phyloP scores from a whole-genome alignment of 2,113 vertebrate genomes.

The Psilopsiagon aymara region DNA sequence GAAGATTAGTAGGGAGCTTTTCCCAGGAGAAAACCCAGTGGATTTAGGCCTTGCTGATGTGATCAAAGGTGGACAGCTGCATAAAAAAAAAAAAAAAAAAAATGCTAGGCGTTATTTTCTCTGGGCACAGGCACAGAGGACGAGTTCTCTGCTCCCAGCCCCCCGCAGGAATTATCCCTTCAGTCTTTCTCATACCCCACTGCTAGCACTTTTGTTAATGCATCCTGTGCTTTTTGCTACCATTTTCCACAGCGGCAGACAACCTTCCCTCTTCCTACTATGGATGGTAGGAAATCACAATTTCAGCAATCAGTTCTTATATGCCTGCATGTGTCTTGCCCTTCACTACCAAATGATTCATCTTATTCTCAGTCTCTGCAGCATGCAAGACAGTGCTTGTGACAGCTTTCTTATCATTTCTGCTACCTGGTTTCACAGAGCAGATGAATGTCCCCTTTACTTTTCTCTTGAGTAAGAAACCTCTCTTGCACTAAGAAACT shows the following conservation, averaged over 20 bases:
- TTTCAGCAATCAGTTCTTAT: slow-evolving; percentile 27
- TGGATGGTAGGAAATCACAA: neutral
- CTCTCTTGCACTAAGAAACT: neutral
- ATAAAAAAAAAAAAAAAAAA: neutral
- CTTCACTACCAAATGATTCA: neutral
- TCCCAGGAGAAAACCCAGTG: neutral
- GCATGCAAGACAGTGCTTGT: neutral
- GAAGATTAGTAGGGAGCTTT: neutral
- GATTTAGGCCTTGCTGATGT: neutral
- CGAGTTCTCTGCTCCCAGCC: neutral
- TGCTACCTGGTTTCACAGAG: neutral
- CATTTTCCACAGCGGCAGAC: neutral
- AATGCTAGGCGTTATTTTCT: neutral
- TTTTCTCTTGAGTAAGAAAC: neutral
- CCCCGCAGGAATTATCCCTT: neutral
- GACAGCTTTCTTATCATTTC: neutral
- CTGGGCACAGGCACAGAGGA: neutral
- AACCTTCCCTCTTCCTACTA: neutral
- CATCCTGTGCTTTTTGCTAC: neutral
- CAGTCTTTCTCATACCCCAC: neutral
- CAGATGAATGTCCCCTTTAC: neutral
- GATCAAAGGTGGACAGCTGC: neutral
- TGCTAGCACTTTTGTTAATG: neutral
- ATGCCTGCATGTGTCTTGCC: neutral
- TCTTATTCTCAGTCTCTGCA: neutral